Base-by-base conservation (phyloP, 2,797 vertebrate species). In the Uromys caudimaculatus region DNA sequence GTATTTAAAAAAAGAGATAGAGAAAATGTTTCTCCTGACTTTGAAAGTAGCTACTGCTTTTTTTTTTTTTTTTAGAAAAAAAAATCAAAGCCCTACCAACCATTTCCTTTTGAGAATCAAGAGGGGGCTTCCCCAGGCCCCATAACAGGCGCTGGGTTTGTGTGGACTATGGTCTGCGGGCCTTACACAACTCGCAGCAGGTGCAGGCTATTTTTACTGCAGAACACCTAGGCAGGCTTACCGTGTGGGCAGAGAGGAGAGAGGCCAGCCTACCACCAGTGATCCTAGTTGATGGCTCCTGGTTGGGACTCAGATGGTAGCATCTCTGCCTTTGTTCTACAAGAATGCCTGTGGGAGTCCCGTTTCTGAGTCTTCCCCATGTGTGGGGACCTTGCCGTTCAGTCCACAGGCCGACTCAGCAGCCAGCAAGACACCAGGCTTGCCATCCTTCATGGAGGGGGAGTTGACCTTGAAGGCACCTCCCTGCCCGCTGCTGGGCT, bases 11-110 rank as follows among this genome's bases (percentile, higher is more conserved):
- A 93, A 93, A 97, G 96, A 93, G 96, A 96, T 95, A 97, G 92
- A 81, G 96, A 97, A 94, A 87, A 77, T 73, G 91, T 89, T 89
- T 97, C 88, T 97, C 95, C 96, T 97, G 96, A 96, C 98, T 98
- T 98, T 98, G 98, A 98, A 98, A 98, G 96, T 97, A 79, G 97
- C 98, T 98, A 97, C 97, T 84, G 64, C 88, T 90, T 94, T 38
- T 84, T 85, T 94, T 84, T 64, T 62, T 50, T n/a, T 67, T 50
- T 75, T 83, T 27, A 17, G 69, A 14, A 85, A 92, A 94, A 96
- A 97, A 95, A 98, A 98, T 97, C 97, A 98, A 98, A 98, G 98
- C 91, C 95, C 94, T 78, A 94, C 95, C 97, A 97, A 97, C 97
- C 96, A 85, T 97, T 95, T 98, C 97, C 96, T 97, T 97, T 90